Percentiles rank a stretch among this genome's conserved stretches.
phyloP scores from a whole-genome alignment of 2,888 invertebrate genomes.

The Silvanus unidentatus region DNA sequence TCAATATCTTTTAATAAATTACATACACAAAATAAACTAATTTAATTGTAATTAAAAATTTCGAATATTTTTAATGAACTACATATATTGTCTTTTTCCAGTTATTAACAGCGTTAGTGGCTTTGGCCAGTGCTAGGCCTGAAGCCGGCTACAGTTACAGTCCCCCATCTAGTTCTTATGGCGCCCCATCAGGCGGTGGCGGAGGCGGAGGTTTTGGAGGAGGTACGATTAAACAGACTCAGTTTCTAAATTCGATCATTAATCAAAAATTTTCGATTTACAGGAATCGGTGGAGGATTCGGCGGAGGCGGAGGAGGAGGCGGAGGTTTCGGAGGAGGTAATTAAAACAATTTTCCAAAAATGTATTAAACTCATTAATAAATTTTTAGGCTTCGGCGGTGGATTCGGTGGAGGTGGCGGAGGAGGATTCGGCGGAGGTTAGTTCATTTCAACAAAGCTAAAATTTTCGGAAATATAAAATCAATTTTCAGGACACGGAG shows the following conservation, averaged over 20 bases:
- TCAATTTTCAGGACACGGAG: conserved; percentile 12
- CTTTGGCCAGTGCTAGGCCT: conserved; percentile 57
- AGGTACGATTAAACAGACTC: conserved; percentile 8
- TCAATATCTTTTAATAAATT: background rate
- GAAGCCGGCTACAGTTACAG: conserved; percentile 60
- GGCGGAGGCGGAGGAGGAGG: conserved; percentile 24
- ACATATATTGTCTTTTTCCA: conserved; percentile 24
- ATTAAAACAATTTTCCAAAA: conserved; percentile 11
- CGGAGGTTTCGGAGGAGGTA: conserved; percentile 7
- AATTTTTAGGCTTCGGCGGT: conserved; percentile 17
- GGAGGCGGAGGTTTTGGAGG: conserved; percentile 33
- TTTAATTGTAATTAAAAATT: background rate
- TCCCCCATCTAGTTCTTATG: conserved; percentile 43
- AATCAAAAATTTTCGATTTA: conserved; percentile 2
- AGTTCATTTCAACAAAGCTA: background rate
- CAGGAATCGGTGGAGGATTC: conserved; percentile 24
- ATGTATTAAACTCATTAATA: conserved; percentile 14
- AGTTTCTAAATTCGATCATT: too few relatives aligned
- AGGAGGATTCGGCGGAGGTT: conserved; percentile 20
- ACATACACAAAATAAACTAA: background rate
- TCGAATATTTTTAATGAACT: too few relatives aligned
- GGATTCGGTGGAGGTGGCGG: conserved; percentile 21
- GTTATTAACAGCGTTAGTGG: conserved; percentile 48
- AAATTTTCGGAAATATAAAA: conserved; percentile 11
- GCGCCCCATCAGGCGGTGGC: conserved; percentile 43